A percentile compares a stretch with the other conserved stretches of the same genome.
Evolutionary conservation across 2,797 vertebrate genomes (phyloP).

Genomic region (Neopelma chrysocephalum): DNA sequence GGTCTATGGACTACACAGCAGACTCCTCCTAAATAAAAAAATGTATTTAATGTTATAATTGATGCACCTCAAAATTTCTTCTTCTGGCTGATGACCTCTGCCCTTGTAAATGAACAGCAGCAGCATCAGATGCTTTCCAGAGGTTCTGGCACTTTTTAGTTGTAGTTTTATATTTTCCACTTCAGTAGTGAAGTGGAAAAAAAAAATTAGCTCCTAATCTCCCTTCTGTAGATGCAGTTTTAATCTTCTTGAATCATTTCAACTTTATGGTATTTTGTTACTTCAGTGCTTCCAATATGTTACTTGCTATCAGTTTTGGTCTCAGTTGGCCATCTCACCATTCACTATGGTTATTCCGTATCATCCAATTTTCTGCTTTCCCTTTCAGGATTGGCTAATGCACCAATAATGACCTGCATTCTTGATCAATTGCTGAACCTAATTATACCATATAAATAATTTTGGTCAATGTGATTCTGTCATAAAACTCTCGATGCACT

Average conservation of each 20-base stretch:
- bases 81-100: background rate
- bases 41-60: background rate
- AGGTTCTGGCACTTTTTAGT: background rate
- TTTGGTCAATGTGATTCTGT: background rate
- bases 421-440: background rate
- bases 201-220: background rate
- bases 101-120: background rate
- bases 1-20: background rate
- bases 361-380: background rate
- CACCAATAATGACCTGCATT: background rate
- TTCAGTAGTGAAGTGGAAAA: background rate
- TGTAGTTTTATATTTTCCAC: background rate
- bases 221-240: background rate
- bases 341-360: background rate
- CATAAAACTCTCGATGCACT: background rate
- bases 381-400: background rate
- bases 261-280: background rate
- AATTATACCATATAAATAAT: background rate
- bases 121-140: background rate
- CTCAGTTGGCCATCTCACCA: background rate
- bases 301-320: background rate
- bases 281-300: background rate
- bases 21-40: background rate
- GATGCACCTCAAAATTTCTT: background rate
- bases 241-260: background rate